These are phyloP conservation scores for Stegophylla sp. DNA, from an alignment of 2,888 invertebrate species.

Conservation along the genomic window DNA sequence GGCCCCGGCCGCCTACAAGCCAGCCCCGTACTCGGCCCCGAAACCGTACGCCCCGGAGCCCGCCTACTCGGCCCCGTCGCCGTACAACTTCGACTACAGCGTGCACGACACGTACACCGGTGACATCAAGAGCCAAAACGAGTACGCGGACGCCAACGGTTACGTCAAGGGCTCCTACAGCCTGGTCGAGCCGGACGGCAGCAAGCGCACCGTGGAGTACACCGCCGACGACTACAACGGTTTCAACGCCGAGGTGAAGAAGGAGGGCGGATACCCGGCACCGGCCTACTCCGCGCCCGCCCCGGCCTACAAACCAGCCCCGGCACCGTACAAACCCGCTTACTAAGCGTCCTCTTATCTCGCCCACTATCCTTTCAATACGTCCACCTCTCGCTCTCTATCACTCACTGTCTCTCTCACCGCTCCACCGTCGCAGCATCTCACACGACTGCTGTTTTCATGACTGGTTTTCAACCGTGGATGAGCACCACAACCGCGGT, in stretches of 20 bases:
- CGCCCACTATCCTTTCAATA: too few relatives aligned
- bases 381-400: too few relatives aligned
- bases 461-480: too few relatives aligned
- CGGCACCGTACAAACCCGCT: slow-evolving; percentile 58
- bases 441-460: too few relatives aligned
- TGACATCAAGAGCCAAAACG: slow-evolving; percentile 62
- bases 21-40: slow-evolving; percentile 10
- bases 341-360: slow-evolving; percentile 2
- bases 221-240: slow-evolving; percentile 63
- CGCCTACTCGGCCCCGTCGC: slow-evolving; percentile 62
- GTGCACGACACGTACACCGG: slow-evolving; percentile 62
- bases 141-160: slow-evolving; percentile 62
- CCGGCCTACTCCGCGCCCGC: slow-evolving; percentile 56
- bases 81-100: slow-evolving; percentile 62
- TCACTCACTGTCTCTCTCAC: too few relatives aligned
- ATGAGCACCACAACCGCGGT: too few relatives aligned
- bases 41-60: slow-evolving; percentile 65
- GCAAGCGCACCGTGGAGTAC: slow-evolving; percentile 62
- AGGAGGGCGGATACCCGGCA: slow-evolving; percentile 61
- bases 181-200: slow-evolving; percentile 62
- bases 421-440: too few relatives aligned
- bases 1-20: slow-evolving; percentile 51
- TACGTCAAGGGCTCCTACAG: slow-evolving; percentile 54
- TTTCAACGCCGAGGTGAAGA: slow-evolving; percentile 63
- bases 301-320: slow-evolving; percentile 41